Percentiles rank a stretch among this genome's conserved stretches.
phyloP scores from a whole-genome alignment of 2,113 vertebrate species.

The Burhinus bistriatus region DNA sequence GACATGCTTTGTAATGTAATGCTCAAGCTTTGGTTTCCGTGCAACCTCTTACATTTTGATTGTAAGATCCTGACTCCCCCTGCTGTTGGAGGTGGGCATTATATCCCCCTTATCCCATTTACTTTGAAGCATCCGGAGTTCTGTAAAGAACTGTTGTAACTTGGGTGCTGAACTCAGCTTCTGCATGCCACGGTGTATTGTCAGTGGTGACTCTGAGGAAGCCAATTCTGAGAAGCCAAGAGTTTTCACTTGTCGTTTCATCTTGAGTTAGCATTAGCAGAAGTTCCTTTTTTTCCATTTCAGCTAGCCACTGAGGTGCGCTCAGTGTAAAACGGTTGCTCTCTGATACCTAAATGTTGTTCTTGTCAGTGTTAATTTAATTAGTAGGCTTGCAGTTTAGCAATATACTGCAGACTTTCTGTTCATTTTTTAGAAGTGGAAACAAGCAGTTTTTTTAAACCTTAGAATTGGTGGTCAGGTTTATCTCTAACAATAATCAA shows the following conservation, averaged over 20 bases:
- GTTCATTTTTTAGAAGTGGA: neutral
- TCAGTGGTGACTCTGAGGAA: neutral
- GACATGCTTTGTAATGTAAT: neutral
- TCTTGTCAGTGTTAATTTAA: neutral
- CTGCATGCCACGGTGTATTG: fast-evolving
- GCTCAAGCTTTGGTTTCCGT: neutral
- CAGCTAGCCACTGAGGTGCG: neutral
- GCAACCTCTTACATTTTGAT: neutral
- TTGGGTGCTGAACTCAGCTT: neutral
- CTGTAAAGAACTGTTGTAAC: neutral
- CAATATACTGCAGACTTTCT: neutral
- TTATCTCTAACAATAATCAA: neutral
- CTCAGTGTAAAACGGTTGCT: neutral
- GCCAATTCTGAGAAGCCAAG: neutral
- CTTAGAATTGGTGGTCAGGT: neutral
- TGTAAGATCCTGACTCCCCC: neutral
- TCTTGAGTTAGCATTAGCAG: neutral
- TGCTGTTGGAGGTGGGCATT: neutral
- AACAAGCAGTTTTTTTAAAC: neutral
- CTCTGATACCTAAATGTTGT: neutral
- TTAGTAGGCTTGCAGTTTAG: neutral
- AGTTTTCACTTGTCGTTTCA: neutral
- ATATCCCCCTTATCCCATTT: neutral
- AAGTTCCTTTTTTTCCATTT: neutral
- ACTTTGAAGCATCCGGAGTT: neutral